Conservation (phyloP, 2,113 vertebrate genomes). For the Columba janthina region DNA sequence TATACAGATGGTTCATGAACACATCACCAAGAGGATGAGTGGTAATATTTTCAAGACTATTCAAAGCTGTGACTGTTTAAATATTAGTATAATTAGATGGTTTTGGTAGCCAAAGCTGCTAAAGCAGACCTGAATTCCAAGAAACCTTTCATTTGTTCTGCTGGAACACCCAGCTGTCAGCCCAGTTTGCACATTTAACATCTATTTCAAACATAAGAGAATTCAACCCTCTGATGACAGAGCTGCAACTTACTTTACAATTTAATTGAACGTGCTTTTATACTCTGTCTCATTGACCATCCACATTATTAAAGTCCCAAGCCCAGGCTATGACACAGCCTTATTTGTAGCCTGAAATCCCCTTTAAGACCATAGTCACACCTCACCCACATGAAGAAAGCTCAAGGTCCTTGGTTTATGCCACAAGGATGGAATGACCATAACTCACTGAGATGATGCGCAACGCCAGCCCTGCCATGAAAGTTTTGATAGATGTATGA, state of each 20-base stretch:
- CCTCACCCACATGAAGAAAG: not conserved
- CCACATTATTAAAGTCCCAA: constrained; percentile 13
- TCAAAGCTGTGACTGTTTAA: constrained; percentile 10
- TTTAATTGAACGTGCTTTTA: constrained; percentile 35
- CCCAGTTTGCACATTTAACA: constrained; percentile 15
- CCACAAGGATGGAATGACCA: not conserved
- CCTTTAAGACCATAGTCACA: not conserved
- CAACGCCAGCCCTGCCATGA: not conserved
- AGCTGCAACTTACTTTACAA: constrained; percentile 8
- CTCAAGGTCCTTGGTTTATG: not conserved
- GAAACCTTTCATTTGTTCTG: not conserved
- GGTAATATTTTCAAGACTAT: not conserved
- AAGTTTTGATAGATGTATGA: not conserved
- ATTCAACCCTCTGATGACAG: constrained; percentile 48
- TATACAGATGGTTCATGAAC: not conserved
- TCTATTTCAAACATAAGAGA: constrained; percentile 12
- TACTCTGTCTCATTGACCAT: not conserved
- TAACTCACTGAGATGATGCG: not conserved
- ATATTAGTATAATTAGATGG: not conserved
- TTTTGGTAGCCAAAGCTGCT: constrained; percentile 2
- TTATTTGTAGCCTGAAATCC: constrained; percentile 6
- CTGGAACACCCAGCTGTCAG: constrained; percentile 13
- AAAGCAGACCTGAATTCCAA: constrained; percentile 34
- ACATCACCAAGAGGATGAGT: not conserved
- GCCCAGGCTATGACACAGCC: not conserved